Conservation (phyloP, 2,888 invertebrate species). For the Drosophila dives region DNA sequence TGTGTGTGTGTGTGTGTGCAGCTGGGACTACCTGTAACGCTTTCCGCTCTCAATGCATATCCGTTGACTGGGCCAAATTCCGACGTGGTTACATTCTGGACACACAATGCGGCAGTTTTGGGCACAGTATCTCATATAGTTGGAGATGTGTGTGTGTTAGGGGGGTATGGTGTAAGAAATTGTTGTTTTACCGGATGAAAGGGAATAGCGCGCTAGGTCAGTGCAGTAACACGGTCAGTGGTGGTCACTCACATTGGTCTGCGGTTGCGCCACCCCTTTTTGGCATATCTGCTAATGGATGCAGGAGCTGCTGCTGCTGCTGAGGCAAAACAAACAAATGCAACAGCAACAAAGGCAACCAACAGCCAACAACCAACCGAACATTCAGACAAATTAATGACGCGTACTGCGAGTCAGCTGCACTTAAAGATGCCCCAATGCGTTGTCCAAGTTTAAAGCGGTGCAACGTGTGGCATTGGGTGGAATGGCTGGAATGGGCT, state of each 20-base stretch:
- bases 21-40: constrained; percentile 55
- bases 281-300: constrained; percentile 60
- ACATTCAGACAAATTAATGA: constrained; percentile 72
- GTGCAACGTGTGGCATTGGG: background rate
- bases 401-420: constrained; percentile 48
- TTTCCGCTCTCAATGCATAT: constrained; percentile 71
- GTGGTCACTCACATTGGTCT: constrained; percentile 59
- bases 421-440: constrained; percentile 58
- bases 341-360: constrained; percentile 1
- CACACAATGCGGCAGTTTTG: constrained; percentile 67
- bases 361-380: constrained; percentile 9
- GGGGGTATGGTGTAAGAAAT: constrained; percentile 11
- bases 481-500: background rate
- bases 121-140: constrained; percentile 29
- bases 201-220: constrained; percentile 29
- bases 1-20: constrained; percentile 1
- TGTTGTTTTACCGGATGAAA: constrained; percentile 34
- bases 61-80: constrained; percentile 45
- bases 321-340: constrained; percentile 29
- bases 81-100: constrained; percentile 63
- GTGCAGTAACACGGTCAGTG: constrained; percentile 24
- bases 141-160: background rate
- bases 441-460: constrained; percentile 43
- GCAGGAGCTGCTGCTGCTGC: constrained; percentile 20
- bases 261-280: constrained; percentile 50